Base-by-base conservation (phyloP, 2,888 invertebrate species). In the Itoplectis maculator region DNA sequence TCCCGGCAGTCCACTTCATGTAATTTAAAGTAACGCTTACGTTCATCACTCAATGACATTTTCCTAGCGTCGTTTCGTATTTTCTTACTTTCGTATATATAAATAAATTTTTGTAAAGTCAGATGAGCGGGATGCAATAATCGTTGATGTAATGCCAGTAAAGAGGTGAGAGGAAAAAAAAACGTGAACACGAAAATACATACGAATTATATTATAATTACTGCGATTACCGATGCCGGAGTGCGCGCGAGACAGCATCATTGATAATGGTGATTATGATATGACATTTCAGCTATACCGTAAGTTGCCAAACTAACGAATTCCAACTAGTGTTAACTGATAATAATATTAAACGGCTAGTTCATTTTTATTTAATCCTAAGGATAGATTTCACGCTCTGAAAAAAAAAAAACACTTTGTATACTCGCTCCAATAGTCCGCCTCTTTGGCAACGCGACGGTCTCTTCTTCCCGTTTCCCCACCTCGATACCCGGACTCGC, bases 41-140 rank as follows among this genome's bases (percentile, higher is more conserved):
- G 89, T 91, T 92, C 87, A 88, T 89, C 87, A 88, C 86, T 89
- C 87, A 89, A 90, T 88, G 87, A 89, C 88, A 89, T 89, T 91
- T 90, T 88, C 89, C 90, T 89, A 91, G 89, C 88, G 91, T 91
- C 90, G 88, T 92, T 92, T 92, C 92, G 89, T 92, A 92, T 92
- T 92, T 92, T 92, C 92, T 92, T 92, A 92, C 92, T 92, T 92
- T 92, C 91, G 89, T 92, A 91, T 90, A 90, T 87, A 88, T 83
- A 86, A 87, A 89, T 87, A 88, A 87, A 63, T 91, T 92, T 91
- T 91, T 91, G 90, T 90, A 90, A 90, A 91, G 86, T 91, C 87
- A 84, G 86, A 88, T 83, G 85, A 87, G 88, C 87, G 86, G 86
- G 87, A 87, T 86, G 87, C 85, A 85, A 86, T 86, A 88, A 89